Evolutionary conservation across 2,888 invertebrate genomes (phyloP).

Genomic region (Nemapogon koenigi): DNA sequence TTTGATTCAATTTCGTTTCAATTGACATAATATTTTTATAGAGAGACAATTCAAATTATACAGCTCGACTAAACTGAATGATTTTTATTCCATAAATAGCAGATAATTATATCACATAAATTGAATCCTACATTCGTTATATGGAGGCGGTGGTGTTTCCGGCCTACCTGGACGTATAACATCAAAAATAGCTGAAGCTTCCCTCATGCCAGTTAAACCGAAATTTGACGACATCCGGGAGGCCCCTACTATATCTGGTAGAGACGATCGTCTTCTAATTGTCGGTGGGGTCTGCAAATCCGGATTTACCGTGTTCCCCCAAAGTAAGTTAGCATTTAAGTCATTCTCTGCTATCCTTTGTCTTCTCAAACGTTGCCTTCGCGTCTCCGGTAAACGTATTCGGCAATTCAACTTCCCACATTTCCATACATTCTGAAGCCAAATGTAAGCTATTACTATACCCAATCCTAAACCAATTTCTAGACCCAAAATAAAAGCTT

Average conservation of each 20-base stretch:
- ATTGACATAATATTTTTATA: too few relatives aligned
- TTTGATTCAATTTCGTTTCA: too few relatives aligned
- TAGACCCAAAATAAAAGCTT: slow-evolving; percentile 48
- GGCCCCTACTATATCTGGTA: slow-evolving; percentile 33
- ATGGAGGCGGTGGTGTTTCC: slow-evolving; percentile 57
- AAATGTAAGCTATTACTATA: slow-evolving; percentile 46
- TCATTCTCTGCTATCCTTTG: slow-evolving; percentile 32
- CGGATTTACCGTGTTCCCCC: slow-evolving; percentile 39
- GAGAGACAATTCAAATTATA: too few relatives aligned
- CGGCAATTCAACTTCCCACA: slow-evolving; percentile 31
- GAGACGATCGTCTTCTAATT: slow-evolving; percentile 34
- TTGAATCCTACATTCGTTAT: slow-evolving; percentile 38
- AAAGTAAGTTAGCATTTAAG: slow-evolving; percentile 43
- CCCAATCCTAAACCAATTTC: slow-evolving; percentile 50
- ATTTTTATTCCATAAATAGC: too few relatives aligned
- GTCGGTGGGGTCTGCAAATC: slow-evolving; percentile 49
- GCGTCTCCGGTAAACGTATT: slow-evolving; percentile 25
- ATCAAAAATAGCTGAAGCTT: slow-evolving; percentile 31
- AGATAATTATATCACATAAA: too few relatives aligned
- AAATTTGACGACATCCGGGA: slow-evolving; percentile 28
- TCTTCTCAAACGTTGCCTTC: slow-evolving; percentile 28
- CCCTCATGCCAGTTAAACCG: slow-evolving; percentile 29
- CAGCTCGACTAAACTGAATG: too few relatives aligned
- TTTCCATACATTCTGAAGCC: slow-evolving; percentile 40
- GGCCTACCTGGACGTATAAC: slow-evolving; percentile 35